phyloP scores from a whole-genome alignment of 1,140 invertebrate species.

The Saccostrea echinata region DNA sequence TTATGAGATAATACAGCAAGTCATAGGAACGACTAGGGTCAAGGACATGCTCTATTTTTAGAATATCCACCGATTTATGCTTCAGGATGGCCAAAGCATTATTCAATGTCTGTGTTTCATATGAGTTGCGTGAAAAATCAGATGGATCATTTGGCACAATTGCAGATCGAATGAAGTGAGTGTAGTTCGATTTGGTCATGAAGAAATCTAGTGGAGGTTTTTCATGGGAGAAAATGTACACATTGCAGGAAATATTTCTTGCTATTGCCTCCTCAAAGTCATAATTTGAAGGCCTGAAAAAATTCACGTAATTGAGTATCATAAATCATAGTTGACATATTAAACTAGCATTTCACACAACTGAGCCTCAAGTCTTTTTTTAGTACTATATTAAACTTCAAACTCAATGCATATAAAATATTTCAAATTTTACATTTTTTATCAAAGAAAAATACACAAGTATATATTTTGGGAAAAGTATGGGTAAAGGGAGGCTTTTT shows the following conservation, averaged over 20 bases:
- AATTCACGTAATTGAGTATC: background rate
- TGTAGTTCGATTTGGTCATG: constrained; percentile 59
- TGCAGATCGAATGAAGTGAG: constrained; percentile 62
- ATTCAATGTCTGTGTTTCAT: constrained; percentile 74
- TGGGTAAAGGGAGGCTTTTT: no score
- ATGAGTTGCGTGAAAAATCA: constrained; percentile 77
- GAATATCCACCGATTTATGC: constrained; percentile 70
- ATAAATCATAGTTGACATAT: no score
- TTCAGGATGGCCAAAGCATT: constrained; percentile 65
- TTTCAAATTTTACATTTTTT: no score
- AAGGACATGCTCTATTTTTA: constrained; percentile 69
- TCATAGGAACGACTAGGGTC: constrained; percentile 70
- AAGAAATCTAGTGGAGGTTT: constrained; percentile 45
- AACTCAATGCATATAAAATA: no score
- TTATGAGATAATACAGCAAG: constrained; percentile 73
- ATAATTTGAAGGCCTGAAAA: constrained; percentile 71
- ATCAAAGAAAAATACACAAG: no score
- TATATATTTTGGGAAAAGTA: no score
- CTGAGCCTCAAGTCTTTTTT: no score
- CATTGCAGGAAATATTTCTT: constrained; percentile 67
- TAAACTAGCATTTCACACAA: no score
- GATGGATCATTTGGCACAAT: constrained; percentile 77
- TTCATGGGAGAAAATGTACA: constrained; percentile 67
- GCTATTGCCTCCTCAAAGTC: constrained; percentile 70
- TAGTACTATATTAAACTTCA: no score